A percentile compares a stretch with the other conserved stretches of the same genome.
phyloP scores from a whole-genome alignment of 2,797 vertebrate genomes.

The Paramormyrops hopkinsi region DNA sequence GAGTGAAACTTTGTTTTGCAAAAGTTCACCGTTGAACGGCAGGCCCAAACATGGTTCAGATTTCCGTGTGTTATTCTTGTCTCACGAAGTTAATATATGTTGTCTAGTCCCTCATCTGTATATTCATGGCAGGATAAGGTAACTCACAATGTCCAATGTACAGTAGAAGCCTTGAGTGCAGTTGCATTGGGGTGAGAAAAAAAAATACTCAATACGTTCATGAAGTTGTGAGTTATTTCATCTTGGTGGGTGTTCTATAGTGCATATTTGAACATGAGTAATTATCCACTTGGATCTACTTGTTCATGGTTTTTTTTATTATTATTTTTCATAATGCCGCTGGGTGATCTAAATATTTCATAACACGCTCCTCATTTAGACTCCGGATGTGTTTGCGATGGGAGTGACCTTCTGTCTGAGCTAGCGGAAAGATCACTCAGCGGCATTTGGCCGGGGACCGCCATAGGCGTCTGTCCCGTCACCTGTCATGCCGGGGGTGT shows the following conservation, averaged over 20 bases:
- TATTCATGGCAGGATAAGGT: background rate
- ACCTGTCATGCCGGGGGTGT: constrained; percentile 3
- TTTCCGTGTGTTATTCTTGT: background rate
- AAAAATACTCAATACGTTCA: background rate
- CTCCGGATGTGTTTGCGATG: background rate
- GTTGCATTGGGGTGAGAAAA: background rate
- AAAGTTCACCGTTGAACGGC: background rate
- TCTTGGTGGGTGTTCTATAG: constrained; percentile 14
- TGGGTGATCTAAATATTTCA: constrained; percentile 30
- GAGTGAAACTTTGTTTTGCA: background rate
- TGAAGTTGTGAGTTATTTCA: constrained; percentile 5
- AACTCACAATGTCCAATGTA: constrained; percentile 9
- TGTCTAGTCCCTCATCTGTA: constrained; percentile 10
- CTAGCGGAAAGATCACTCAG: constrained; percentile 22
- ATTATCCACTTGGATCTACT: constrained; percentile 56
- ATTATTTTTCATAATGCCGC: constrained; percentile 31
- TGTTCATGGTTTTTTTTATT: constrained; percentile 32
- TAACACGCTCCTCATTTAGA: background rate
- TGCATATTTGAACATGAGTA: background rate
- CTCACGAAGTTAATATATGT: constrained; percentile 6
- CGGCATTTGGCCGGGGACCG: constrained; percentile 29
- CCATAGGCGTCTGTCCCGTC: constrained; percentile 29
- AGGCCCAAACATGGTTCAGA: background rate
- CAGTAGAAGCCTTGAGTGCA: background rate
- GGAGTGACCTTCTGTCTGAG: background rate